A percentile compares a stretch with the other conserved stretches of the same genome.
These are phyloP conservation scores for Drosophila azteca DNA, from an alignment of 1,140 invertebrate genomes.

Conservation along the genomic window DNA sequence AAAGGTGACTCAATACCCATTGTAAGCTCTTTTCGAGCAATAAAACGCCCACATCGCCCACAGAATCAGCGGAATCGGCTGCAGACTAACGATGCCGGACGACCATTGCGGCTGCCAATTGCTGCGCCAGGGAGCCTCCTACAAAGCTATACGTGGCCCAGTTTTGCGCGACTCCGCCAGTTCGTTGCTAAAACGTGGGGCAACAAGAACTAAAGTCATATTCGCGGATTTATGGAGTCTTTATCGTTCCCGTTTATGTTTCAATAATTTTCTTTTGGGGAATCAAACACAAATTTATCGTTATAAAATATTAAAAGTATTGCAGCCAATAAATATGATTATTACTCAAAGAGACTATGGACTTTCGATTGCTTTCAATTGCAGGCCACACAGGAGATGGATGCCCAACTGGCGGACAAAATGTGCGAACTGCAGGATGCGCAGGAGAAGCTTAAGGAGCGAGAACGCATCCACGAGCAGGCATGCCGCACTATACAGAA, in stretches of 20 bases:
- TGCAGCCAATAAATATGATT: background rate
- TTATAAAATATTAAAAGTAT: conserved; percentile 21
- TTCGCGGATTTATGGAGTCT: background rate
- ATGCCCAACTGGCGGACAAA: conserved; percentile 66
- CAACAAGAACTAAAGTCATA: conserved; percentile 15
- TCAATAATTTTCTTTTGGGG: background rate
- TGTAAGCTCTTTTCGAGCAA: no score
- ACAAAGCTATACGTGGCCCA: conserved; percentile 46
- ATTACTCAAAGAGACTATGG: conserved; percentile 1
- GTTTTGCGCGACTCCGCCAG: conserved; percentile 40
- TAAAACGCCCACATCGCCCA: no score
- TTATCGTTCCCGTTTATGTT: background rate
- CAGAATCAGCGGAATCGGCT: no score
- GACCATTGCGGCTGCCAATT: conserved; percentile 10
- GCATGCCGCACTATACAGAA: conserved; percentile 75
- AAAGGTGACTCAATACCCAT: no score
- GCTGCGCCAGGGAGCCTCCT: conserved; percentile 50
- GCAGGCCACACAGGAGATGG: conserved; percentile 37
- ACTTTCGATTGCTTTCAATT: conserved; percentile 20
- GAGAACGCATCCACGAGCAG: conserved; percentile 66
- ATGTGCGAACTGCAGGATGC: conserved; percentile 68
- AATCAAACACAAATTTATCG: conserved; percentile 41
- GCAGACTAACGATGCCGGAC: no score
- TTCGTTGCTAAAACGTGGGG: conserved; percentile 37
- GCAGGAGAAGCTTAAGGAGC: conserved; percentile 64